Evolutionary conservation across 2,113 vertebrate species (phyloP), one percentile per base, ranked within the genome.

Genomic region (Tragelaphus scriptus): DNA sequence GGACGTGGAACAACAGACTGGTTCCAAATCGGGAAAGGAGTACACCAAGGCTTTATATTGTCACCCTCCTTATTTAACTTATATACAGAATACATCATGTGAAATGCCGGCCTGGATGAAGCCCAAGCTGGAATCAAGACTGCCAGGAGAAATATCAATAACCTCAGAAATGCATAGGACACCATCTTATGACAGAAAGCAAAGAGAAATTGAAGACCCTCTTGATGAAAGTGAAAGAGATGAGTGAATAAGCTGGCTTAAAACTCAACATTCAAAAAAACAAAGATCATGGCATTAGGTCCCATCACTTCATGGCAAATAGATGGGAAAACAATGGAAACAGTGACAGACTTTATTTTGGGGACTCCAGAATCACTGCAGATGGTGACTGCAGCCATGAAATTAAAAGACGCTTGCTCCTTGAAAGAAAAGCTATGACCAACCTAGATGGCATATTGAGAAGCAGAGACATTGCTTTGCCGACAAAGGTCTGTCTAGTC

Each of bases 401-500:
- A 23, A 40, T 71, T 71, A 40, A 71, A 71, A 71, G n/a, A 71
- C 5, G 2, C n/a, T 71, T 71, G 19, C 68, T 40, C n/a, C 68
- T 71, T 71, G 68, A 36, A 71, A 71, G 68, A 71, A 71, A 40
- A 71, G 19, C 68, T 71, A 40, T 71, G 68, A 71, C n/a, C 68
- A 71, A 40, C 68, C 68, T 71, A 71, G n/a, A 71, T 0, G 2
- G n/a, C 68, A 71, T 40, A 23, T 71, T 71, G 19, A 71, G n/a
- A 71, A 71, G 19, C 68, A 23, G n/a, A 71, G n/a, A 71, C n/a
- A 40, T 40, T 71, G 68, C 68, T 71, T 71, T 71, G 68, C 68
- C 0, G 0, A 71, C 68, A 40, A 40, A 40, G 10, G 10, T 71
- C 68, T 1, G 0, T 71, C 68, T 40, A 23, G n/a, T 71, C n/a